Evolutionary conservation across 2,888 invertebrate genomes (phyloP).

Genomic region (Lycocerus yunnanus): DNA sequence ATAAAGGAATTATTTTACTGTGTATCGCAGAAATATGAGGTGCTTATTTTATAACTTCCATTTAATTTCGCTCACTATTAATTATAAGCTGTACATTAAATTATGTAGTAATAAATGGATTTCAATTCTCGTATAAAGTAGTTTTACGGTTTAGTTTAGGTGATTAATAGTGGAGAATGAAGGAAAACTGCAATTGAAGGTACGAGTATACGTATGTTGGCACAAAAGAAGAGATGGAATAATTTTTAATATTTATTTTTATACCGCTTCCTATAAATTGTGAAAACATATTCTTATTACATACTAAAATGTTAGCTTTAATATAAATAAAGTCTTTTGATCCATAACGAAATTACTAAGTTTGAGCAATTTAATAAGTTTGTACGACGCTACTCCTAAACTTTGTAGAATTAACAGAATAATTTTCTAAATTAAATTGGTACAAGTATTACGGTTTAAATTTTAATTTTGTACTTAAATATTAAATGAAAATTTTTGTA

Average conservation of each 20-base stretch:
- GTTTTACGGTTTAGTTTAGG: neutral
- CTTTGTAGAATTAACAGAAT: slow-evolving; percentile 16
- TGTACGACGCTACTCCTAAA: slow-evolving; percentile 8
- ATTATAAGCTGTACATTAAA: slow-evolving; percentile 1
- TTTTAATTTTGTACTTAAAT: slow-evolving; percentile 1
- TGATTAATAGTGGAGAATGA: neutral
- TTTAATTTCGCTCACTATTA: slow-evolving; percentile 9
- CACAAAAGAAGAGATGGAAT: neutral
- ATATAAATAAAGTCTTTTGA: slow-evolving; percentile 22
- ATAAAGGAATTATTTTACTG: slow-evolving; percentile 2
- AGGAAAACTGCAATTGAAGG: neutral
- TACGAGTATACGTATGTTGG: too few species aligned
- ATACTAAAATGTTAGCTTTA: slow-evolving; percentile 18
- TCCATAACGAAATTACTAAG: slow-evolving; percentile 21
- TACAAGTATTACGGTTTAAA: neutral
- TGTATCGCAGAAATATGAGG: slow-evolving; percentile 11
- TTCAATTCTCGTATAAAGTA: neutral
- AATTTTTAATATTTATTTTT: neutral
- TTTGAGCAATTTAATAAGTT: slow-evolving; percentile 18
- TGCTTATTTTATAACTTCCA: slow-evolving; percentile 9
- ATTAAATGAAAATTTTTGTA: neutral
- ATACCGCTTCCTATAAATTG: slow-evolving; percentile 12
- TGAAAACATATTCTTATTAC: slow-evolving; percentile 6
- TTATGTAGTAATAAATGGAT: neutral
- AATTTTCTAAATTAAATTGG: slow-evolving; percentile 19